A percentile compares a stretch with the other conserved stretches of the same genome.
Conservation (phyloP, 2,888 invertebrate species). For the Piscicola geometra region DNA sequence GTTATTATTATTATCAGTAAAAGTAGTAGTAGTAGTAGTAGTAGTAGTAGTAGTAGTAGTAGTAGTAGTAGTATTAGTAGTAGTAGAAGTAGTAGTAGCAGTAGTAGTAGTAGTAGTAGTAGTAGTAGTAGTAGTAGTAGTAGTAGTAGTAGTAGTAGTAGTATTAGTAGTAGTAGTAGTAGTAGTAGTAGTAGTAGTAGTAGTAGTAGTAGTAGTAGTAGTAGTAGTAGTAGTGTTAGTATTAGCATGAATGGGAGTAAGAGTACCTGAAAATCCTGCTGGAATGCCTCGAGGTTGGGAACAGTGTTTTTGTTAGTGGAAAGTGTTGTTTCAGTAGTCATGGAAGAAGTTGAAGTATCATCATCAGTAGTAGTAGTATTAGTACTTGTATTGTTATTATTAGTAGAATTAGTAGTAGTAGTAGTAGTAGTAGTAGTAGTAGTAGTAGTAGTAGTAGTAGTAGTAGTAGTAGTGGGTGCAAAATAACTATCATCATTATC, state of each 20-base stretch:
- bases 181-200: too few relatives aligned
- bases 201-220: too few relatives aligned
- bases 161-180: background rate
- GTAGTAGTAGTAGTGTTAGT: too few relatives aligned
- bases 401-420: background rate
- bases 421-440: background rate
- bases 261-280: conserved; percentile 1
- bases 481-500: background rate
- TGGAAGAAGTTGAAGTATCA: background rate
- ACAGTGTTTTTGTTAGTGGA: background rate
- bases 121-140: too few relatives aligned
- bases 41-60: too few relatives aligned
- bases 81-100: background rate
- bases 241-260: too few relatives aligned
- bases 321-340: background rate
- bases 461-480: background rate
- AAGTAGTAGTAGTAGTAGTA: background rate
- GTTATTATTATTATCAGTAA: too few relatives aligned
- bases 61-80: too few relatives aligned
- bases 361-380: background rate
- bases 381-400: background rate
- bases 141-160: too few relatives aligned
- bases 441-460: background rate
- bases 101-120: background rate
- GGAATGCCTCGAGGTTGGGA: conserved; percentile 6